phyloP scores from a whole-genome alignment of 2,113 vertebrate species.

The Ia io region DNA sequence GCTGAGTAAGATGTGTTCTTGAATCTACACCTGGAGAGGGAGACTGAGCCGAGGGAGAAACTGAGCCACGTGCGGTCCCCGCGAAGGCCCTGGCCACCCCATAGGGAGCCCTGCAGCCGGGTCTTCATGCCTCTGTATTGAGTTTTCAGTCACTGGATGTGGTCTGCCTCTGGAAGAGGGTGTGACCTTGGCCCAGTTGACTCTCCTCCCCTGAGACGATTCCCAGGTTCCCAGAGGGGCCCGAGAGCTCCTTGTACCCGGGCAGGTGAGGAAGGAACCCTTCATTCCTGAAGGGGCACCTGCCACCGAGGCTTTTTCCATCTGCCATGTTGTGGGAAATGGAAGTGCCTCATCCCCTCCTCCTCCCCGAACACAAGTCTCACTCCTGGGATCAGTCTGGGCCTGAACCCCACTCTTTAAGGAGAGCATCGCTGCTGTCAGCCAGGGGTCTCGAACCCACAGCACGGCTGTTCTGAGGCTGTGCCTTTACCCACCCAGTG shows the following conservation, averaged over 20 bases:
- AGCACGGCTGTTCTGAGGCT: neutral
- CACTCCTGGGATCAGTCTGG: neutral
- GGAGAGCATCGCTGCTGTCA: neutral
- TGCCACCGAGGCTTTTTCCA: neutral
- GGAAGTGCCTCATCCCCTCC: neutral
- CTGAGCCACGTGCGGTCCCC: rapidly evolving
- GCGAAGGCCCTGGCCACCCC: neutral
- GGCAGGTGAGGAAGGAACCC: neutral
- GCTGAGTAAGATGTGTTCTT: neutral
- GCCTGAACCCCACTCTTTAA: neutral
- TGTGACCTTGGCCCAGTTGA: neutral
- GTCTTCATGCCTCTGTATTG: neutral
- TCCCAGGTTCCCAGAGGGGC: neutral
- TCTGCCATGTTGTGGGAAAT: neutral
- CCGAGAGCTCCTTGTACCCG: neutral
- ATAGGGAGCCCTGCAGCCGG: neutral
- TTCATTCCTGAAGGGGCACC: neutral
- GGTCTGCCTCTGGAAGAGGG: neutral
- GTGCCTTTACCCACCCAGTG: neutral
- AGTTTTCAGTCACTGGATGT: neutral
- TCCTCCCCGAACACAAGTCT: neutral
- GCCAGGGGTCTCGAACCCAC: neutral
- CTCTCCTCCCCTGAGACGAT: neutral
- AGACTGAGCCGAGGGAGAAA: neutral
- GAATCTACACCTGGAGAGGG: neutral